Percentiles rank a stretch among this genome's conserved stretches.
phyloP scores from a whole-genome alignment of 1,140 invertebrate genomes.

The Drosophila funebris region DNA sequence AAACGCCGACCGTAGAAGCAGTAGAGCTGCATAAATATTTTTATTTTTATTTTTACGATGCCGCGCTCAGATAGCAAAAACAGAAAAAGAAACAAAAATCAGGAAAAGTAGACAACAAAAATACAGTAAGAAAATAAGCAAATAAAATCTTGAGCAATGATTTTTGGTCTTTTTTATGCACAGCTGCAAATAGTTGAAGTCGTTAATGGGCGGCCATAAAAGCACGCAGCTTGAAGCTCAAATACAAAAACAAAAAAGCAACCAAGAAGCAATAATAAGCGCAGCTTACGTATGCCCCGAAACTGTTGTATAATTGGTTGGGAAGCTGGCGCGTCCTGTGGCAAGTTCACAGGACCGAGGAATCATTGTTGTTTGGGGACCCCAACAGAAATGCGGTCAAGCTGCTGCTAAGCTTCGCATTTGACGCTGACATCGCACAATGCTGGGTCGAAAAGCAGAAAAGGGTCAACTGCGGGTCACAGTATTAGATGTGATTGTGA shows the following conservation, averaged over 20 bases:
- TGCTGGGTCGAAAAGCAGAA: constrained; percentile 36
- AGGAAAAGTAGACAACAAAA: constrained; percentile 1
- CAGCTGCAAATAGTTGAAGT: constrained; percentile 66
- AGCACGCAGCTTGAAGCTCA: constrained; percentile 22
- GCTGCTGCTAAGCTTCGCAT: constrained; percentile 40
- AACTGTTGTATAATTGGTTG: constrained; percentile 36
- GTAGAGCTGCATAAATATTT: constrained; percentile 74
- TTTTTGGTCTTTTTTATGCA: constrained; percentile 54
- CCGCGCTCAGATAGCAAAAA: constrained; percentile 45
- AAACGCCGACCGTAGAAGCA: constrained; percentile 47
- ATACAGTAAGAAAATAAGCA: constrained; percentile 26
- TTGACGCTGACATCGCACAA: constrained; percentile 25
- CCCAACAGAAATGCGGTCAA: constrained; percentile 37
- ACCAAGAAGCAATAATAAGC: constrained; percentile 53
- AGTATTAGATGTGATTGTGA: constrained; percentile 36
- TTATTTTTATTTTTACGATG: constrained; percentile 74
- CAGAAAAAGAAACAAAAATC: constrained; percentile 15
- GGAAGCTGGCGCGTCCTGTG: constrained; percentile 7
- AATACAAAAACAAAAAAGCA: constrained; percentile 31
- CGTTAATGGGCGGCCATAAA: constrained; percentile 63
- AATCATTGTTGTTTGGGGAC: background rate
- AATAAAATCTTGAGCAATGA: constrained; percentile 32
- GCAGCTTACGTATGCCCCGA: constrained; percentile 41
- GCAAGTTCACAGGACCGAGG: background rate
- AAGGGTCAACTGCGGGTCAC: constrained; percentile 52